phyloP scores from a whole-genome alignment of 2,797 vertebrate genomes.

The Heterohyrax brucei region DNA sequence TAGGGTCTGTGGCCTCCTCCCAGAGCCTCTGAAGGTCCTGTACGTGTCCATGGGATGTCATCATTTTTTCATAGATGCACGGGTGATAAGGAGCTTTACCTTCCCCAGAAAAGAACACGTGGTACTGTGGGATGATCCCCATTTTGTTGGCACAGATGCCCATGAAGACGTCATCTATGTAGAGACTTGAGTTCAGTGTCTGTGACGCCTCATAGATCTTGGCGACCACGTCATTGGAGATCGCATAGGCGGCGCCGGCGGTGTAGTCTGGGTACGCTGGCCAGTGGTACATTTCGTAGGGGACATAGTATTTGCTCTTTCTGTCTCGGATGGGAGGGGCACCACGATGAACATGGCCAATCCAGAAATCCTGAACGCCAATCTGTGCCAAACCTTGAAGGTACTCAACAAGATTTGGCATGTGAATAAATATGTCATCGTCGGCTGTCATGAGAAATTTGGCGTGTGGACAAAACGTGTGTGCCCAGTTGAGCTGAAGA shows the following conservation, averaged over 20 bases:
- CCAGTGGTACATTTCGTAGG: constrained; percentile 96
- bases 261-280: constrained; percentile 97
- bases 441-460: constrained; percentile 97
- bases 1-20: constrained; percentile 92
- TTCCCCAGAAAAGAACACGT: constrained; percentile 96
- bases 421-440: constrained; percentile 97
- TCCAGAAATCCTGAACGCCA: constrained; percentile 94
- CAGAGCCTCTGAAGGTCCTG: constrained; percentile 93
- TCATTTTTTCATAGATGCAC: constrained; percentile 97
- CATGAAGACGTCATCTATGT: constrained; percentile 99
- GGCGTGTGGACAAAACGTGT: constrained; percentile 94
- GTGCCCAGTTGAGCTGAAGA: constrained; percentile 96
- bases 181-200: constrained; percentile 94
- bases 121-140: constrained; percentile 94
- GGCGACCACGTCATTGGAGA: constrained; percentile 94
- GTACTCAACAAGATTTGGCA: constrained; percentile 95
- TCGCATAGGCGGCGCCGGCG: constrained; percentile 95
- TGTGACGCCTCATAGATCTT: constrained; percentile 95
- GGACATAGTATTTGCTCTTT: constrained; percentile 95
- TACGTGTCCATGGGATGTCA: constrained; percentile 96
- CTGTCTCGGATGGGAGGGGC: constrained; percentile 94
- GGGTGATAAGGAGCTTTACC: constrained; percentile 95
- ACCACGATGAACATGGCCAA: constrained; percentile 95
- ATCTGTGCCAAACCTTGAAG: constrained; percentile 91
- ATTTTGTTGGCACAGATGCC: constrained; percentile 96